Conservation (phyloP, 2,888 invertebrate species). For the Oscheius sp. region DNA sequence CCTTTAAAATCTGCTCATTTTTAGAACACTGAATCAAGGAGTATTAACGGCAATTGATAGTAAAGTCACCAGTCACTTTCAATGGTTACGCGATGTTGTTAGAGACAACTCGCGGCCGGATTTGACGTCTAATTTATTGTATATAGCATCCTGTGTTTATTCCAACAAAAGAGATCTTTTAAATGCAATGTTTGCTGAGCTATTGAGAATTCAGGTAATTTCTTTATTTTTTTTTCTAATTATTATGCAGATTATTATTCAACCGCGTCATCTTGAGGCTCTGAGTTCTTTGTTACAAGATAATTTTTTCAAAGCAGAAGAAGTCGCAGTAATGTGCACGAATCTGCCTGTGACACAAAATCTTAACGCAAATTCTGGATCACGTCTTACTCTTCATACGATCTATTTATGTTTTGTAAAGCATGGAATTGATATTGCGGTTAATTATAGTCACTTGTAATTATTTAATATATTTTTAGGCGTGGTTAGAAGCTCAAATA, state of each 20-base stretch:
- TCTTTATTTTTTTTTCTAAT: background rate
- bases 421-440: slow-evolving; percentile 19
- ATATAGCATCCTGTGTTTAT: slow-evolving; percentile 22
- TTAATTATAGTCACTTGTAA: background rate
- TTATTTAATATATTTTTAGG: slow-evolving; percentile 10
- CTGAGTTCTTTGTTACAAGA: background rate
- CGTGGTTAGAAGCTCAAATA: slow-evolving; percentile 37
- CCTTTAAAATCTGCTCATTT: background rate
- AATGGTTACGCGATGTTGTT: background rate
- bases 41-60: background rate
- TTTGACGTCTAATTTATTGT: background rate
- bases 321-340: background rate
- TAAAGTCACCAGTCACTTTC: background rate
- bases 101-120: background rate
- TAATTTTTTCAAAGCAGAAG: slow-evolving; percentile 16
- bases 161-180: slow-evolving; percentile 22
- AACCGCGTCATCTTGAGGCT: slow-evolving; percentile 12
- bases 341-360: slow-evolving; percentile 23
- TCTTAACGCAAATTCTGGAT: slow-evolving; percentile 19
- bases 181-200: slow-evolving; percentile 26
- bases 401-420: slow-evolving; percentile 33
- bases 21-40: slow-evolving; percentile 10
- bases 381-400: slow-evolving; percentile 35
- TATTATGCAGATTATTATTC: slow-evolving; percentile 3
- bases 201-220: slow-evolving; percentile 30